These are phyloP conservation scores for Drosophila villosipedis DNA, from an alignment of 2,888 invertebrate species.

Conservation along the genomic window DNA sequence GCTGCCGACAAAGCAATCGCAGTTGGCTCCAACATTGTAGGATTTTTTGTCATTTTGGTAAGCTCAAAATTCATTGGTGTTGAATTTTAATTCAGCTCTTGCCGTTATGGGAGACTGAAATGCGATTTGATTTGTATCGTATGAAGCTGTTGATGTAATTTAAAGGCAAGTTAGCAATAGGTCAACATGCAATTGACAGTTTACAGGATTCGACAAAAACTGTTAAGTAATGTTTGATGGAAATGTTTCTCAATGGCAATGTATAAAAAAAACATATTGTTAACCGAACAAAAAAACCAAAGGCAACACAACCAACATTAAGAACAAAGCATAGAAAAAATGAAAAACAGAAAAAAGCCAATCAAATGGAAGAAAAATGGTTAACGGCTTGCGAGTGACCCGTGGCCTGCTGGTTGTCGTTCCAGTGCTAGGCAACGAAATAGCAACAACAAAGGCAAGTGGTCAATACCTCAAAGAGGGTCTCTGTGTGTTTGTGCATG, in stretches of 20 bases:
- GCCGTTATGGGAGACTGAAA: slow-evolving; percentile 6
- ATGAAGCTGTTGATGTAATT: slow-evolving; percentile 15
- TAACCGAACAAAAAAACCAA: slow-evolving; percentile 14
- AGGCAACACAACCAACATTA: slow-evolving; percentile 29
- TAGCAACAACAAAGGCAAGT: slow-evolving; percentile 17
- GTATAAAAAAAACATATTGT: slow-evolving; percentile 5
- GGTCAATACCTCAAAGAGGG: background rate
- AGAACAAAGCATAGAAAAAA: slow-evolving; percentile 13
- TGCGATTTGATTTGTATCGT: slow-evolving; percentile 1
- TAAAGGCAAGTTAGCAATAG: slow-evolving; percentile 2
- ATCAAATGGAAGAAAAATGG: slow-evolving; percentile 57
- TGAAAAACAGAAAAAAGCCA: slow-evolving; percentile 58
- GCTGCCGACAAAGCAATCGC: slow-evolving; percentile 2
- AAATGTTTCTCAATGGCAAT: slow-evolving; percentile 18
- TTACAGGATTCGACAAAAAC: slow-evolving; percentile 24
- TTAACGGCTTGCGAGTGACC: slow-evolving; percentile 47
- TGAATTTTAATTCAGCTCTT: slow-evolving; percentile 14
- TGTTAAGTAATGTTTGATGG: slow-evolving; percentile 21
- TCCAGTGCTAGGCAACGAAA: slow-evolving; percentile 19
- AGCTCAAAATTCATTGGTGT: slow-evolving; percentile 10
- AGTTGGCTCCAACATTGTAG: slow-evolving; percentile 1
- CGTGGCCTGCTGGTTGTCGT: slow-evolving; percentile 25
- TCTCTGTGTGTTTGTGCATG: background rate
- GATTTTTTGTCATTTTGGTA: slow-evolving; percentile 15
- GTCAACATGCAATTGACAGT: slow-evolving; percentile 27